Conservation (phyloP, 2,888 invertebrate species). For the Drosophila prostipennis region DNA sequence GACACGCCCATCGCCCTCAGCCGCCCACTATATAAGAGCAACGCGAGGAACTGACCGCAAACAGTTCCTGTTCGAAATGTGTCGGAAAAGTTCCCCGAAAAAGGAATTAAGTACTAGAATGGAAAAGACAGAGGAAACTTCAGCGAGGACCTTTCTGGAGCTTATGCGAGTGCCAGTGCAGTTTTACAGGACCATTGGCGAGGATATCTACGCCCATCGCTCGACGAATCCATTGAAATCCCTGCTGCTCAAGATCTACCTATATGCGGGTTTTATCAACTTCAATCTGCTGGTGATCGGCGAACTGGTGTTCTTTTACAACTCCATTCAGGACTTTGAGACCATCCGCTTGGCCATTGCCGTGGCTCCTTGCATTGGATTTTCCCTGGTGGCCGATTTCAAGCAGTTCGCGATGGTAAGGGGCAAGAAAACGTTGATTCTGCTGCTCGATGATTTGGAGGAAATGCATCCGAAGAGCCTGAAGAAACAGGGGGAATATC, state of each 20-base stretch:
- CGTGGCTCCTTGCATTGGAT: conserved; percentile 80
- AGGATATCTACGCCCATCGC: conserved; percentile 73
- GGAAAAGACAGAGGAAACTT: conserved; percentile 23
- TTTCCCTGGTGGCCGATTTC: conserved; percentile 72
- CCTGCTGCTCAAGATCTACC: conserved; percentile 53
- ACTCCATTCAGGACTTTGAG: conserved; percentile 64
- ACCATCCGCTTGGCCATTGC: conserved; percentile 76
- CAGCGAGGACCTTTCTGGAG: conserved; percentile 53
- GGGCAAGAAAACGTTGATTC: conserved; percentile 55
- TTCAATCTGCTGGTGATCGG: conserved; percentile 71
- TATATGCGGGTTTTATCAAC: conserved; percentile 69
- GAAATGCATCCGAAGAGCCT: conserved; percentile 72
- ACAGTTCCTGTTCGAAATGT: conserved; percentile 16
- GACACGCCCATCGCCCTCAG: conserved; percentile 61
- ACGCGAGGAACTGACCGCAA: conserved; percentile 1
- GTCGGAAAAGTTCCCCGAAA: conserved; percentile 9
- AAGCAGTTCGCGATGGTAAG: conserved; percentile 73
- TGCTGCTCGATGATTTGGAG: conserved; percentile 74
- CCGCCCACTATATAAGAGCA: conserved; percentile 30
- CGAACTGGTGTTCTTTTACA: conserved; percentile 71
- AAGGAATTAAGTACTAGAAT: conserved; percentile 19
- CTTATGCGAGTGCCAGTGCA: conserved; percentile 68
- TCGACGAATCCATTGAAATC: conserved; percentile 44
- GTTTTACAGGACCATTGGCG: conserved; percentile 73
- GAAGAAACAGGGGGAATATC: conserved; percentile 55